These are phyloP conservation scores for Tyrannus savana DNA, from an alignment of 2,113 vertebrate species.

Conservation along the genomic window DNA sequence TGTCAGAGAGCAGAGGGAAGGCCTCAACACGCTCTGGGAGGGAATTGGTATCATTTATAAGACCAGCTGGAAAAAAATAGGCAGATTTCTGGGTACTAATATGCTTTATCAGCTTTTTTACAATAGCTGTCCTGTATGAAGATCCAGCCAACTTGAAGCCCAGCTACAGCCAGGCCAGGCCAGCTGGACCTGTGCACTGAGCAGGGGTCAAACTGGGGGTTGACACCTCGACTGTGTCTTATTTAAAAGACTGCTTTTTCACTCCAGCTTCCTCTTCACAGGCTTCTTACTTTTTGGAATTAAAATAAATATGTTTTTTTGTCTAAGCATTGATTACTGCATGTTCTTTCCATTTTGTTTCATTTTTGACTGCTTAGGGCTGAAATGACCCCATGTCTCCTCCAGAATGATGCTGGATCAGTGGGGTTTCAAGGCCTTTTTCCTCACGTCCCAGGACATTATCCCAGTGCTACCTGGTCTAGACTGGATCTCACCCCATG, in stretches of 20 bases:
- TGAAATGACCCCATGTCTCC: not conserved
- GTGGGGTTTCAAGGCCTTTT: not conserved
- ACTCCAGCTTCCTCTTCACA: not conserved
- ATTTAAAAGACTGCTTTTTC: not conserved
- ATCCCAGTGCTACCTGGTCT: not conserved
- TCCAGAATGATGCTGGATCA: accelerated
- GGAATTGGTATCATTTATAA: accelerated
- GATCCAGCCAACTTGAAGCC: not conserved
- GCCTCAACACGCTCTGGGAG: accelerated
- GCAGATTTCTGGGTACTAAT: not conserved
- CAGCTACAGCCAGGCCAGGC: not conserved
- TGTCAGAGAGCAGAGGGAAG: not conserved
- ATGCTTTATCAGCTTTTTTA: not conserved
- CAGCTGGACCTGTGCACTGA: accelerated
- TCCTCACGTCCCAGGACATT: not conserved
- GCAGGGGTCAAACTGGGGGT: not conserved
- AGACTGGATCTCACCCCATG: not conserved
- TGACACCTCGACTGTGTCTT: not conserved
- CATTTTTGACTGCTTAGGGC: not conserved
- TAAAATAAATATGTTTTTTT: not conserved
- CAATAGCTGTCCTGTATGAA: not conserved
- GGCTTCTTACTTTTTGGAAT: not conserved
- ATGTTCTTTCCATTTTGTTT: not conserved
- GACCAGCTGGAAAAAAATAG: not conserved
- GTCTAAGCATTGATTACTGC: not conserved